Base-by-base conservation (phyloP, 2,797 vertebrate genomes). In the Bradypus variegatus region DNA sequence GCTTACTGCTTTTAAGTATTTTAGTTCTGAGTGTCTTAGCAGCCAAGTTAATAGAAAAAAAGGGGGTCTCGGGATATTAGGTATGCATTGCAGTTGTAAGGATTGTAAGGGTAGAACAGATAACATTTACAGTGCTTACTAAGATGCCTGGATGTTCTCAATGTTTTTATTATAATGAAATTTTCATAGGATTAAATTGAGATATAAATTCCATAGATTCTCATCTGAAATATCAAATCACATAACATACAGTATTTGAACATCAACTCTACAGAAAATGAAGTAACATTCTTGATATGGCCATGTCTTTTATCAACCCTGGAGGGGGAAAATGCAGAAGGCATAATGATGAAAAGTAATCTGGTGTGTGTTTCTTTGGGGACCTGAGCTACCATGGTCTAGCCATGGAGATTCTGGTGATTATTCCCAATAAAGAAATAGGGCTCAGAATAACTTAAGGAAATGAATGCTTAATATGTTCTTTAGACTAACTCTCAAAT, bases 401-500 rank as follows among this genome's bases (percentile, higher is more conserved):
- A 70, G 25, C 33, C 4, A 31, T 62, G 10, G 72, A 80, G 64
- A 64, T 62, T 85, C 67, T 89, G 33, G 29, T 2, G 0, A 14
- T 75, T 19, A 53, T 86, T 64, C 69, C 79, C 62, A 31, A 2
- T 58, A 50, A n/a, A 88, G 88, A 91, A 78, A 60, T 1, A 88
- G 73, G 89, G 70, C 89, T 92, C 94, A 64, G 82, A 89, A 94
- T 50, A 82, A 89, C 50, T 70, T 86, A 67, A 69, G 80, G 67
- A 48, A 90, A 23, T 88, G 75, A 95, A 50, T 82, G 62, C 41
- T 58, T 89, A 69, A 75, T 86, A 64, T 75, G 72, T 60, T 87
- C 81, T 65, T 84, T 83, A 83, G 38, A 38, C 53, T 81, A 81
- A 84, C 89, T 94, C 82, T 94, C 88, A 86, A 4, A 79, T 91